phyloP scores from a whole-genome alignment of 2,797 vertebrate species.

The Sebastes wilsoni region DNA sequence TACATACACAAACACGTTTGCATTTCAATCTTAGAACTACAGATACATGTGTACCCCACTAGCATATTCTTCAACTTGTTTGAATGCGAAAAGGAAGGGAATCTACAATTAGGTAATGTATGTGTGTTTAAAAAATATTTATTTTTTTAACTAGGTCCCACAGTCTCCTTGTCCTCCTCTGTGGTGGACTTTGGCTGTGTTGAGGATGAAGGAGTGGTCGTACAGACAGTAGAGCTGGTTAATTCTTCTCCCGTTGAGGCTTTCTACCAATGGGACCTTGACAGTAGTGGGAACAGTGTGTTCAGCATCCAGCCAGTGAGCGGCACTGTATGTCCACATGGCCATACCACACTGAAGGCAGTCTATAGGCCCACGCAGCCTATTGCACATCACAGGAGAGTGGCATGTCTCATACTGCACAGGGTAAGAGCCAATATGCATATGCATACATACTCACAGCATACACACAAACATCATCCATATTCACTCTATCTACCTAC shows the following conservation, averaged over 20 bases:
- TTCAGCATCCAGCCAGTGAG: slow-evolving; percentile 84
- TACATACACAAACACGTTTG: background rate
- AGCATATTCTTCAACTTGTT: background rate
- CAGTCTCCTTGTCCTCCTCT: slow-evolving; percentile 79
- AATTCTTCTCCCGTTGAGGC: slow-evolving; percentile 84
- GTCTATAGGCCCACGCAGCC: slow-evolving; percentile 84
- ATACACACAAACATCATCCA: background rate
- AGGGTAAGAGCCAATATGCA: slow-evolving; percentile 78
- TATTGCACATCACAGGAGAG: slow-evolving; percentile 86
- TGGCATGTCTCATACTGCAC: slow-evolving; percentile 90
- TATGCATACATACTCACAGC: background rate
- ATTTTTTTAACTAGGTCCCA: slow-evolving; percentile 82
- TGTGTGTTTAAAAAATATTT: background rate
- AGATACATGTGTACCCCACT: background rate
- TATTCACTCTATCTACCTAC: background rate
- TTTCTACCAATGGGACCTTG: slow-evolving; percentile 90
- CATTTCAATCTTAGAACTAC: background rate
- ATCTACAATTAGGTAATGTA: background rate
- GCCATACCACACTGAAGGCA: slow-evolving; percentile 76
- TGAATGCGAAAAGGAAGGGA: background rate
- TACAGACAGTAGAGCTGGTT: slow-evolving; percentile 80
- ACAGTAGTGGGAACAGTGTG: slow-evolving; percentile 84
- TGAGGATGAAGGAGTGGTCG: slow-evolving; percentile 69
- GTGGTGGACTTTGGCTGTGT: slow-evolving; percentile 87
- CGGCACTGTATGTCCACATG: slow-evolving; percentile 82